Evolutionary conservation across 2,797 vertebrate genomes (phyloP).

Genomic region (Parotocinclus haroldoi): DNA sequence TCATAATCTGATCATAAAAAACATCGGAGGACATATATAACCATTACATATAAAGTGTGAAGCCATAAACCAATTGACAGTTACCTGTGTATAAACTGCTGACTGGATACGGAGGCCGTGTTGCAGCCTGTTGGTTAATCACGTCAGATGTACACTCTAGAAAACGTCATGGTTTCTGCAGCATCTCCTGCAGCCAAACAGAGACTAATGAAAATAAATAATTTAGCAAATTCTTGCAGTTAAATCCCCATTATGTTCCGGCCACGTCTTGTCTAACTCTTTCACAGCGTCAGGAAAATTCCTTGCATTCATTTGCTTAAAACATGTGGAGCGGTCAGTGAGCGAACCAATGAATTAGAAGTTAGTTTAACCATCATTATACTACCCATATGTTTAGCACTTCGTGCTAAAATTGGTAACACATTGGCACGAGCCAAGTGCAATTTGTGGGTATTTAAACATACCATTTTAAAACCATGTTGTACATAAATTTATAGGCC

Average conservation of each 20-base stretch:
- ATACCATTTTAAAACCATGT: no score
- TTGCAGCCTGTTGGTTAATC: background rate
- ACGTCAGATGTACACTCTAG: background rate
- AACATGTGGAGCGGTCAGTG: background rate
- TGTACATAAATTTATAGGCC: no score
- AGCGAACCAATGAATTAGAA: background rate
- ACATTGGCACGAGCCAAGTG: no score
- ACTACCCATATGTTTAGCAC: no score
- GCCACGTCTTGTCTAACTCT: background rate
- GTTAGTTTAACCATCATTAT: background rate
- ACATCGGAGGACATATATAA: no score
- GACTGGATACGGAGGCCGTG: background rate
- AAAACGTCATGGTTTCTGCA: slow-evolving; percentile 1
- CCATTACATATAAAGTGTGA: no score
- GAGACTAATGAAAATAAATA: slow-evolving; percentile 36
- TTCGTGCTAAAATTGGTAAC: no score
- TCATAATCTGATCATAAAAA: no score
- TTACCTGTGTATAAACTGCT: slow-evolving; percentile 3
- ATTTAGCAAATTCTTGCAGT: slow-evolving; percentile 29
- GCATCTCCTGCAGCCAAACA: slow-evolving; percentile 26
- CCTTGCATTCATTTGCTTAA: no score
- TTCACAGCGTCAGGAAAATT: background rate
- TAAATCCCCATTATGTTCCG: slow-evolving; percentile 31
- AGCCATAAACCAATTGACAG: no score
- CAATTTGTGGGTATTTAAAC: no score